phyloP scores from a whole-genome alignment of 2,888 invertebrate species.

The Cheilosia soror region DNA sequence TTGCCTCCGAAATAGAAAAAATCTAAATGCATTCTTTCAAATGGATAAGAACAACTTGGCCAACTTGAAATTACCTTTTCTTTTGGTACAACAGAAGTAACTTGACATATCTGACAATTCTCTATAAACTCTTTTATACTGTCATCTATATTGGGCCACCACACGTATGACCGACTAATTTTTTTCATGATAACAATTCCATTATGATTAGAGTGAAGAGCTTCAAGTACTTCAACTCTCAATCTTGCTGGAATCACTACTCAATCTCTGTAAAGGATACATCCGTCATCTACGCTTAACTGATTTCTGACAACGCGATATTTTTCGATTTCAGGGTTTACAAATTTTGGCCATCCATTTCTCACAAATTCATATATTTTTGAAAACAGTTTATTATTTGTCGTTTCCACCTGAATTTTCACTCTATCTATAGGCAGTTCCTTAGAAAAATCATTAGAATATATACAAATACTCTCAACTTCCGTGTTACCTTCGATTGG shows the following conservation, averaged over 20 bases:
- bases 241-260: slow-evolving; percentile 61
- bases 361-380: slow-evolving; percentile 24
- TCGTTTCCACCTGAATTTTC: slow-evolving; percentile 2
- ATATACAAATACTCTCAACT: slow-evolving; percentile 36
- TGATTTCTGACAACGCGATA: not conserved
- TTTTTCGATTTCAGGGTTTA: no score
- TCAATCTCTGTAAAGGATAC: slow-evolving; percentile 48
- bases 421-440: slow-evolving; percentile 11
- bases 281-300: slow-evolving; percentile 20
- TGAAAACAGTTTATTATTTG: slow-evolving; percentile 10
- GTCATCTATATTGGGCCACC: slow-evolving; percentile 77
- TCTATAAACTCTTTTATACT: slow-evolving; percentile 76
- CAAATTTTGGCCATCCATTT: no score
- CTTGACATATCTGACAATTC: slow-evolving; percentile 61
- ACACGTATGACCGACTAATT: slow-evolving; percentile 77
- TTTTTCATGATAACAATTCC: slow-evolving; percentile 78
- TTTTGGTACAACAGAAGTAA: slow-evolving; percentile 19
- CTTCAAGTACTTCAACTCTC: slow-evolving; percentile 46
- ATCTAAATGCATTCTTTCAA: slow-evolving; percentile 38
- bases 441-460: slow-evolving; percentile 38
- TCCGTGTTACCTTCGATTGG: slow-evolving; percentile 19
- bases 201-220: slow-evolving; percentile 76
- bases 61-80: slow-evolving; percentile 40
- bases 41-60: slow-evolving; percentile 20
- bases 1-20: slow-evolving; percentile 37